Conservation (phyloP, 2,888 invertebrate species). For the Philhelius pedissequus region DNA sequence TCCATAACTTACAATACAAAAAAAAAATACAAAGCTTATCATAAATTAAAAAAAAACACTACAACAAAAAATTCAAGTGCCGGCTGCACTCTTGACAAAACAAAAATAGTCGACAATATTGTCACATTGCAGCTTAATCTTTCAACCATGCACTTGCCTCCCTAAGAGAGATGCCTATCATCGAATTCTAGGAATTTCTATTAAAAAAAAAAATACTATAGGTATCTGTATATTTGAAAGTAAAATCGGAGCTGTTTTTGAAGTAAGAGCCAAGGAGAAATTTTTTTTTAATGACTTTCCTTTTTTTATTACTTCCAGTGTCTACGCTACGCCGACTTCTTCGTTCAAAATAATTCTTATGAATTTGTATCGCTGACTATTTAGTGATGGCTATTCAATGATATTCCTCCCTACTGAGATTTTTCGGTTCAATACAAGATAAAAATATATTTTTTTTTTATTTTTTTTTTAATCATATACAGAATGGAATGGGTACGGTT, state of each 20-base stretch:
- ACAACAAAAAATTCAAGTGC: slow-evolving; percentile 26
- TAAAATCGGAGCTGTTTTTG: neutral
- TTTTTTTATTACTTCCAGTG: slow-evolving; percentile 22
- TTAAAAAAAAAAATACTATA: neutral
- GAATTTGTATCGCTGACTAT: slow-evolving; percentile 12
- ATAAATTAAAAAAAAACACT: slow-evolving; percentile 3
- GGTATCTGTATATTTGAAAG: slow-evolving; percentile 11
- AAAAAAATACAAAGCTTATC: neutral
- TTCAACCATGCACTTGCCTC: slow-evolving; percentile 48
- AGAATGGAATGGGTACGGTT: neutral
- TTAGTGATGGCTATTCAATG: slow-evolving; percentile 32
- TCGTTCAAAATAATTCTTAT: slow-evolving; percentile 26
- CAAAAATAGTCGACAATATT: slow-evolving; percentile 12
- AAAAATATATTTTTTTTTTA: slow-evolving; percentile 32
- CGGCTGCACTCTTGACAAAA: slow-evolving; percentile 16
- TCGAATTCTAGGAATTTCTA: slow-evolving; percentile 27
- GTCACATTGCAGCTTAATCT: slow-evolving; percentile 40
- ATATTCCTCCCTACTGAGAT: slow-evolving; percentile 39
- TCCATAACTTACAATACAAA: too few species aligned
- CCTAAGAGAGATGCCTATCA: slow-evolving; percentile 43
- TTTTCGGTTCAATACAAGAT: slow-evolving; percentile 1
- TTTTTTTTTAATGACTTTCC: slow-evolving; percentile 39
- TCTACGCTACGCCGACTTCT: neutral
- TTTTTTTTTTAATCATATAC: neutral
- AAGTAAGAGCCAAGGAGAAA: neutral